These are phyloP conservation scores for Lycorma delicatula DNA, from an alignment of 1,140 invertebrate genomes.

Conservation along the genomic window DNA sequence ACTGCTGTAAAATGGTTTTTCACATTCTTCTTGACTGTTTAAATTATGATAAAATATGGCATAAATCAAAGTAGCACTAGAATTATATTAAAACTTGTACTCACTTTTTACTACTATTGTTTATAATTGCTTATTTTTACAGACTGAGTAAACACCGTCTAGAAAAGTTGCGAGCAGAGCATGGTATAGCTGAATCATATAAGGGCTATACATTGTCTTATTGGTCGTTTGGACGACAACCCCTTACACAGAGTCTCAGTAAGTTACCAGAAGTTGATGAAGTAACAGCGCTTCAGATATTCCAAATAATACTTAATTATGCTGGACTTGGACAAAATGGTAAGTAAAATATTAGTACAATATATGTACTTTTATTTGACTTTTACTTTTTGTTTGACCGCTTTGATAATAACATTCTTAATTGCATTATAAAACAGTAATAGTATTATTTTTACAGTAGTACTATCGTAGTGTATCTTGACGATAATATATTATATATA, in stretches of 20 bases:
- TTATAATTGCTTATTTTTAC: conserved; percentile 23
- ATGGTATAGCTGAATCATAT: conserved; percentile 69
- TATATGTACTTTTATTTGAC: neutral
- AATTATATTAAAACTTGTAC: too few species aligned
- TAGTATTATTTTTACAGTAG: too few species aligned
- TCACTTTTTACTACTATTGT: too few species aligned
- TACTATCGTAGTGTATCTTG: too few species aligned
- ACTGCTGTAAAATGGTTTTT: too few species aligned
- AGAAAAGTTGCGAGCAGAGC: conserved; percentile 74
- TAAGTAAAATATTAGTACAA: conserved; percentile 17
- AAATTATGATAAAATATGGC: too few species aligned
- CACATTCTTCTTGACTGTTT: too few species aligned
- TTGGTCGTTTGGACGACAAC: conserved; percentile 82
- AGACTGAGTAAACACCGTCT: conserved; percentile 79
- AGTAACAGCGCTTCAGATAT: conserved; percentile 70
- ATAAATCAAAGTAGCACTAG: too few species aligned
- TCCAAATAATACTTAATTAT: conserved; percentile 66
- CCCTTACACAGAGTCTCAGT: conserved; percentile 69
- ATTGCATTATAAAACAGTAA: too few species aligned
- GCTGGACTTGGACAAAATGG: conserved; percentile 73
- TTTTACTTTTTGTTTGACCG: too few species aligned
- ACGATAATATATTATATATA: too few species aligned
- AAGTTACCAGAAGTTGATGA: conserved; percentile 81
- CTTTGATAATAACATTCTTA: too few species aligned
- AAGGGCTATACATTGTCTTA: conserved; percentile 78